These are phyloP conservation scores for Calephelis nemesis DNA, from an alignment of 1,140 invertebrate species.

Conservation along the genomic window DNA sequence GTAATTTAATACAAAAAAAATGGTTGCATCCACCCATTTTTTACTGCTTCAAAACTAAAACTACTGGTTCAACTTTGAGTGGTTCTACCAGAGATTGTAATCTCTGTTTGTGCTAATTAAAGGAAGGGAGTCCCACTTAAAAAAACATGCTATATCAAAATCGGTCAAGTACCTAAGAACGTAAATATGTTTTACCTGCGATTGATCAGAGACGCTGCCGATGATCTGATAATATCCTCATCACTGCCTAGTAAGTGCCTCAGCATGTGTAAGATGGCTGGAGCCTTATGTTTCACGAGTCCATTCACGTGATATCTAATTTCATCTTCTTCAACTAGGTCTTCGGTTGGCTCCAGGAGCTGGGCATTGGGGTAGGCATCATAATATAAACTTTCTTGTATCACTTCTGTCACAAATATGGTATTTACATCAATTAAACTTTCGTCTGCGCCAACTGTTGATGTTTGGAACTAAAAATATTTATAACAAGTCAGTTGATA, in stretches of 20 bases:
- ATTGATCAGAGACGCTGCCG: conserved; percentile 34
- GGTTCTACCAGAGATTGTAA: too few species aligned
- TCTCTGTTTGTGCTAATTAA: too few species aligned
- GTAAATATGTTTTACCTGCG: conserved; percentile 16
- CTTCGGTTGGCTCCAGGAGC: conserved; percentile 33
- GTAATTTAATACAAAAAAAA: too few species aligned
- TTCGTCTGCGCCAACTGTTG: conserved; percentile 31
- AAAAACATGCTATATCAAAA: too few species aligned
- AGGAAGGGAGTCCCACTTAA: too few species aligned
- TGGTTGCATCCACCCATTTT: too few species aligned
- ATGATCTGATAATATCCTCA: conserved; percentile 49
- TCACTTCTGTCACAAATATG: conserved; percentile 61
- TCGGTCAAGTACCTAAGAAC: too few species aligned
- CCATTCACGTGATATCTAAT: conserved; percentile 48
- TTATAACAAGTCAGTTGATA: too few species aligned
- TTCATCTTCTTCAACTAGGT: conserved; percentile 45
- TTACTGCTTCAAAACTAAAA: too few species aligned
- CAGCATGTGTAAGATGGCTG: conserved; percentile 57
- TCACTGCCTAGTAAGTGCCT: conserved; percentile 41
- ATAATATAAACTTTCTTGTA: conserved; percentile 58
- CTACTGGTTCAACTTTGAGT: too few species aligned
- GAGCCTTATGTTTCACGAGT: conserved; percentile 50
- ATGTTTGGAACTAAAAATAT: conserved; percentile 54
- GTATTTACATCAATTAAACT: conserved; percentile 53
- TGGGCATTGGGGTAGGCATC: conserved; percentile 41